Conservation (phyloP, 1,140 invertebrate species). For the Zaprionus ghesquierei region DNA sequence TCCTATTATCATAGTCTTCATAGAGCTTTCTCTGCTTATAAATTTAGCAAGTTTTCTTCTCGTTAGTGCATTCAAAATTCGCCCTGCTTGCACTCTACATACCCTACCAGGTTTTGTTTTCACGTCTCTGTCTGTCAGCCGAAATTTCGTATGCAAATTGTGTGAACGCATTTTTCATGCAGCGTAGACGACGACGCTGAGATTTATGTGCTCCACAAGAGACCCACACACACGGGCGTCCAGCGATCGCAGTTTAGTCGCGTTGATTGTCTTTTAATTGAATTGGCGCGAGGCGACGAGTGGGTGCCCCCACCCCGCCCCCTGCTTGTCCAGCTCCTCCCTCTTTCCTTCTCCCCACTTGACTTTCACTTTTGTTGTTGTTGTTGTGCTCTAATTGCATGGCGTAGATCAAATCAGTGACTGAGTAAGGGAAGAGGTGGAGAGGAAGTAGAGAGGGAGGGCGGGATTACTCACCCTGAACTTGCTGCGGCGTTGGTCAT, state of each 20-base stretch:
- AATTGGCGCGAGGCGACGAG: conserved; percentile 19
- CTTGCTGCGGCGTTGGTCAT: conserved; percentile 48
- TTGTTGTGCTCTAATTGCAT: conserved; percentile 40
- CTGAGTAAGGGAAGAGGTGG: background rate
- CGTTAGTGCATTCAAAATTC: background rate
- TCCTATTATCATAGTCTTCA: background rate
- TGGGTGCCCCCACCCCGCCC: conserved; percentile 13
- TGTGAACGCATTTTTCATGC: conserved; percentile 44
- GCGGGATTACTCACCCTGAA: conserved; percentile 67
- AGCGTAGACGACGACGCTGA: conserved; percentile 11
- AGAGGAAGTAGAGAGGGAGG: background rate
- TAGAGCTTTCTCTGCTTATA: background rate
- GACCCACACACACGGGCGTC: background rate
- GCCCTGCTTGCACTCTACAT: too few species aligned
- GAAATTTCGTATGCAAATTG: conserved; percentile 73
- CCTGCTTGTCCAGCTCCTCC: background rate
- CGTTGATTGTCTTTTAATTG: conserved; percentile 61
- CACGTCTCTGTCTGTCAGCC: conserved; percentile 52
- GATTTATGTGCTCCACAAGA: conserved; percentile 56
- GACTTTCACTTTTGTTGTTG: conserved; percentile 72
- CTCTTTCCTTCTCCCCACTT: conserved; percentile 5
- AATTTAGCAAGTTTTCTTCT: background rate
- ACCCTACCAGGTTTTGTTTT: background rate
- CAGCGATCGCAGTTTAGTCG: conserved; percentile 15
- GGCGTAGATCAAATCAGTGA: conserved; percentile 36